phyloP scores from a whole-genome alignment of 2,113 vertebrate genomes.

The Cynopterus brachyotis region DNA sequence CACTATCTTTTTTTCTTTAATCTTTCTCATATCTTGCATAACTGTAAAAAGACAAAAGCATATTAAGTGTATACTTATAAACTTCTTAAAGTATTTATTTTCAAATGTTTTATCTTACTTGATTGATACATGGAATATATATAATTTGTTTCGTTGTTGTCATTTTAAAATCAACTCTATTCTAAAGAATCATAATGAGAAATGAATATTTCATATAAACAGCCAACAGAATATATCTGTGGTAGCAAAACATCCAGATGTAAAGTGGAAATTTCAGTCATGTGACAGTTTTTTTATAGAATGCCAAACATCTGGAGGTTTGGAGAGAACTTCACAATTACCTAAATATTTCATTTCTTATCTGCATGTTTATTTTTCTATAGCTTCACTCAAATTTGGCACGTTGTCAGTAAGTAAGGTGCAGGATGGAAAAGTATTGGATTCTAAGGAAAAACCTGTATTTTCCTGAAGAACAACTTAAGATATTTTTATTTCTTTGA shows the following conservation, averaged over 20 bases:
- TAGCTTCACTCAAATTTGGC: background rate
- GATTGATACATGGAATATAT: background rate
- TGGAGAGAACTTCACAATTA: background rate
- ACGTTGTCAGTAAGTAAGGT: background rate
- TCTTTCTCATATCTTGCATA: background rate
- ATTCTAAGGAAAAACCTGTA: background rate
- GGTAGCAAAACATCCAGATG: slow-evolving; percentile 34
- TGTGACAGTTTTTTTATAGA: background rate
- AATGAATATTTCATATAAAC: slow-evolving; percentile 50
- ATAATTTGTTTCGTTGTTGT: slow-evolving; percentile 35
- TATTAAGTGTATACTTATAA: background rate
- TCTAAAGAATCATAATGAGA: slow-evolving; percentile 47
- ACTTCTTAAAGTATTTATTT: slow-evolving; percentile 45
- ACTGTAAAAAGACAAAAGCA: background rate
- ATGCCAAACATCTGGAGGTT: slow-evolving; percentile 53
- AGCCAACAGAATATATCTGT: background rate
- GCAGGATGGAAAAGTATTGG: background rate
- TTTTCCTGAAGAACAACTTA: background rate
- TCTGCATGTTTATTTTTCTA: slow-evolving; percentile 26
- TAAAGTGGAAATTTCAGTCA: slow-evolving; percentile 28
- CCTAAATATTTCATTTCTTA: slow-evolving; percentile 44
- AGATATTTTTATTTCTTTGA: background rate
- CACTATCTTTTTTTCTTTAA: background rate
- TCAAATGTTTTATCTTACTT: background rate
- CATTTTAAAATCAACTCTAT: background rate